A percentile compares a stretch with the other conserved stretches of the same genome.
Evolutionary conservation across 2,888 invertebrate species (phyloP).

Genomic region (Ophion ventricosus): DNA sequence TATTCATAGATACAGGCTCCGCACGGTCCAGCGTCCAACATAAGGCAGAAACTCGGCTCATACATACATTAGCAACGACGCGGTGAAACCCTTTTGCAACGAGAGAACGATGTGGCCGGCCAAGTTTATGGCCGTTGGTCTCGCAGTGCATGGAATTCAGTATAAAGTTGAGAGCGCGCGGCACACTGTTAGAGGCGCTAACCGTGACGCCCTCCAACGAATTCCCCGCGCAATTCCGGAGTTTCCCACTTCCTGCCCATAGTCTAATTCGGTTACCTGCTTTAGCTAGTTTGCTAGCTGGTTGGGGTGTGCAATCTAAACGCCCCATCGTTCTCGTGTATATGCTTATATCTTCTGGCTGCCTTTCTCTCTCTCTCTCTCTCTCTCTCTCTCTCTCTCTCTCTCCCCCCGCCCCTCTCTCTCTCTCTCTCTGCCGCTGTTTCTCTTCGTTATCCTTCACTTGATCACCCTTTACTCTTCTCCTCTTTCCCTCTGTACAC

Average conservation of each 20-base stretch:
- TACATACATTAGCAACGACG: conserved; percentile 46
- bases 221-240: conserved; percentile 70
- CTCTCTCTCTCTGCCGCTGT: background rate
- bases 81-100: conserved; percentile 50
- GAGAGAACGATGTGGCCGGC: conserved; percentile 54
- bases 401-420: background rate
- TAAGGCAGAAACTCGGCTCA: conserved; percentile 30
- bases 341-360: background rate
- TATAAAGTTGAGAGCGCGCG: conserved; percentile 33
- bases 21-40: conserved; percentile 1
- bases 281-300: conserved; percentile 65
- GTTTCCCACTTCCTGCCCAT: conserved; percentile 73
- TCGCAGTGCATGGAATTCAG: conserved; percentile 64
- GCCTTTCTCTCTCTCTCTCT: conserved; percentile 5
- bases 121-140: conserved; percentile 70
- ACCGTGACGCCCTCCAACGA: conserved; percentile 75
- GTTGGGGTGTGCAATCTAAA: conserved; percentile 44
- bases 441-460: background rate
- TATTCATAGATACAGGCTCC: background rate
- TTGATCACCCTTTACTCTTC: background rate
- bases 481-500: background rate
- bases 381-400: background rate
- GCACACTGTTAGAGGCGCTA: conserved; percentile 65
- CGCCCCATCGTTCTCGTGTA: conserved; percentile 41
- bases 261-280: conserved; percentile 71